Percentiles rank a stretch among this genome's conserved stretches.
phyloP scores from a whole-genome alignment of 2,888 invertebrate species.

The Entomobrya proxima region DNA sequence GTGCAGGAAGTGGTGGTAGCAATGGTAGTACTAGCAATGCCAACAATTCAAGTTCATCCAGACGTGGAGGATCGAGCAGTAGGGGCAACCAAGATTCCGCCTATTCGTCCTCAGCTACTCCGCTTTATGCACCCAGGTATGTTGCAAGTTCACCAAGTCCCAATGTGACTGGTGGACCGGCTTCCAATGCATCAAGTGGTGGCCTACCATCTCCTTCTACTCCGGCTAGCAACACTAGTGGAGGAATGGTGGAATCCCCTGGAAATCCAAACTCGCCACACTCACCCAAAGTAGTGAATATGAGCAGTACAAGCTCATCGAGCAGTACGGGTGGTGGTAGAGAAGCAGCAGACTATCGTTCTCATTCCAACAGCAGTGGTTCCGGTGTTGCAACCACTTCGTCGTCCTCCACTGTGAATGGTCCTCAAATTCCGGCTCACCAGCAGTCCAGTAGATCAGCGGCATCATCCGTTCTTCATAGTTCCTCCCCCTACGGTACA shows the following conservation, averaged over 20 bases:
- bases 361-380: slow-evolving; percentile 46
- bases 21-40: slow-evolving; percentile 8
- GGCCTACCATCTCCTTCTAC: slow-evolving; percentile 62
- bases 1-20: slow-evolving; percentile 21
- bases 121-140: slow-evolving; percentile 69
- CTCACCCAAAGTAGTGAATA: slow-evolving; percentile 62
- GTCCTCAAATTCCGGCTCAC: slow-evolving; percentile 56
- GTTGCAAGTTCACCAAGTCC: slow-evolving; percentile 70
- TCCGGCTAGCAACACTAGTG: slow-evolving; percentile 58
- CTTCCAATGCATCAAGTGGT: slow-evolving; percentile 58
- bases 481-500: slow-evolving; percentile 36
- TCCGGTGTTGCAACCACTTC: slow-evolving; percentile 26
- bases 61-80: slow-evolving; percentile 55
- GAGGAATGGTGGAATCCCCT: slow-evolving; percentile 64
- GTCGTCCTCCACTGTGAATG: slow-evolving; percentile 22
- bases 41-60: slow-evolving; percentile 78
- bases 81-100: slow-evolving; percentile 41
- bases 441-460: slow-evolving; percentile 53
- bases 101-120: slow-evolving; percentile 53
- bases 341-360: slow-evolving; percentile 58
- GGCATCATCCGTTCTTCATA: slow-evolving; percentile 52
- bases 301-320: slow-evolving; percentile 41
- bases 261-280: slow-evolving; percentile 66
- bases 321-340: not conserved
- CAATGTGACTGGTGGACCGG: slow-evolving; percentile 52